Base-by-base conservation (phyloP, 1,140 invertebrate genomes). In the Brachionus koreanus region DNA sequence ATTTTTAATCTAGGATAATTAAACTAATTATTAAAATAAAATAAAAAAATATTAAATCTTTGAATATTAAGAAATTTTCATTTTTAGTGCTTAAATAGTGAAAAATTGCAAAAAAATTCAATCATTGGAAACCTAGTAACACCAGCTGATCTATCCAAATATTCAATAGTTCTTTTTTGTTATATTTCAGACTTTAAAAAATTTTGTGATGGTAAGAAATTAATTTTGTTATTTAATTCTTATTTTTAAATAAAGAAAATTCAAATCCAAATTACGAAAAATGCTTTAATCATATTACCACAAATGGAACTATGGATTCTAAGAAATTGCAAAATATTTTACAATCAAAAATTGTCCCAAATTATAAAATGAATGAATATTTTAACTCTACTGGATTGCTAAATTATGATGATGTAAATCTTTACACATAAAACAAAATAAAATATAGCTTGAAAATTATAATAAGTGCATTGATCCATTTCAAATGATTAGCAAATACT, bases 1-100 rank as follows among this genome's bases (percentile, higher is more conserved):
- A n/a, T n/a, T n/a, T n/a, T n/a, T n/a, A n/a, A n/a, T n/a, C n/a
- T n/a, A n/a, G n/a, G n/a, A n/a, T n/a, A n/a, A n/a, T n/a, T n/a
- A n/a, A n/a, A n/a, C n/a, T n/a, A n/a, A n/a, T n/a, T n/a, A n/a
- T 29, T 29, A 29, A 29, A 29, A 29, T 29, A 29, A 29, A 29
- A 29, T 29, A 29, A 3, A 29, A 29, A 46, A 46, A 2, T 16
- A 16, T 4, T 6, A 4, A n/a, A 57, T 19, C 1, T n/a, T n/a
- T 57, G 16, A 16, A 29, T 25, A 25, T 5, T 25, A 43, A 74
- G 37, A 37, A 42, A 49, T 19, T 37, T 42, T 23, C 23, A 35
- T 7, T 77, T 52, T 52, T 13, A 79, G 76, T 79, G 76, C 12
- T 61, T 79, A 25, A 79, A 25, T 25, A 79, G 76, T 42, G 19